These are phyloP conservation scores for Dryococelus australis DNA, from an alignment of 2,888 invertebrate species.

Conservation along the genomic window DNA sequence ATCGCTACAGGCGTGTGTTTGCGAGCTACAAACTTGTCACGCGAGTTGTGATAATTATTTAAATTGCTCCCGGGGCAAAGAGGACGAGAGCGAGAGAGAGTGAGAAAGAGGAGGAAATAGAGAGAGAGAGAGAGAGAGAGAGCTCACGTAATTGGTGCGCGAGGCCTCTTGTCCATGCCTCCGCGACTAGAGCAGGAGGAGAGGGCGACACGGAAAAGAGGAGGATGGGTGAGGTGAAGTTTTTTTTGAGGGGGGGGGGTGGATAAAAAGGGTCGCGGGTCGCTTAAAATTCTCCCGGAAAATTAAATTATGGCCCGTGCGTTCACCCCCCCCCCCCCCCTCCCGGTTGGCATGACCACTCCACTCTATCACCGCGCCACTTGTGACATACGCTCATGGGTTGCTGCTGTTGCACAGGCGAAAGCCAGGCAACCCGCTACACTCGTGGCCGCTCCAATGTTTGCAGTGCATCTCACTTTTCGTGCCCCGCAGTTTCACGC, in stretches of 20 bases:
- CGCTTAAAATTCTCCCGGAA: constrained; percentile 4
- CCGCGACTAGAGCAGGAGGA: background rate
- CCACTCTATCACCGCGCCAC: background rate
- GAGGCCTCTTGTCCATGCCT: constrained; percentile 7
- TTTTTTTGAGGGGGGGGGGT: background rate
- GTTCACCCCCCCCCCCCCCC: background rate
- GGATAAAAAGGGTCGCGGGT: background rate
- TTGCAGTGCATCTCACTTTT: too few species aligned
- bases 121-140: background rate
- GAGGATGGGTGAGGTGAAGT: background rate
- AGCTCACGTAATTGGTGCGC: background rate
- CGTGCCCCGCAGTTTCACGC: too few species aligned
- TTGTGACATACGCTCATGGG: background rate
- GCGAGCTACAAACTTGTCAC: constrained; percentile 6
- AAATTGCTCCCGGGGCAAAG: background rate
- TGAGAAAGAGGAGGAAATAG: too few species aligned
- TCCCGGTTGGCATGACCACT: background rate
- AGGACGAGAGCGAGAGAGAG: background rate
- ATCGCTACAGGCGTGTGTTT: background rate
- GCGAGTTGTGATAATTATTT: constrained; percentile 4
- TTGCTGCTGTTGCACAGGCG: background rate
- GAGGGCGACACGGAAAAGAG: background rate
- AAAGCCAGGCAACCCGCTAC: background rate
- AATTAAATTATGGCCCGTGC: constrained; percentile 8
- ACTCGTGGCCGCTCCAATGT: background rate